Evolutionary conservation across 2,113 vertebrate species (phyloP).

Genomic region (Fulmarus glacialis): DNA sequence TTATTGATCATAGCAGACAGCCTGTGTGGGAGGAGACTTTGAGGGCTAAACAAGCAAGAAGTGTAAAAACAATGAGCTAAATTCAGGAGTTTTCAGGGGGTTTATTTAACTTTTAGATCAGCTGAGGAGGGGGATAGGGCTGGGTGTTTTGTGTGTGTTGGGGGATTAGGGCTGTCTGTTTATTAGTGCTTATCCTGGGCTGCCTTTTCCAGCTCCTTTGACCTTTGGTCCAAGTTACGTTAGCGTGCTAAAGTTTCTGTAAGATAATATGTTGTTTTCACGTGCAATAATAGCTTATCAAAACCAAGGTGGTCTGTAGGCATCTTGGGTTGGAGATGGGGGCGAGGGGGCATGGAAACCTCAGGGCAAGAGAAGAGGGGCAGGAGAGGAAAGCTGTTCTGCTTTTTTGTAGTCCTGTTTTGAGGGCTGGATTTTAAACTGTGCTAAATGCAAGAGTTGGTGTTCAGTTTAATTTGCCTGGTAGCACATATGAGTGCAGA

Average conservation of each 20-base stretch:
- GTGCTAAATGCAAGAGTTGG: background rate
- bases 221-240: background rate
- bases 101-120: background rate
- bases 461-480: background rate
- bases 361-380: background rate
- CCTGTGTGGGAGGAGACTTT: background rate
- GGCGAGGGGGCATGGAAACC: background rate
- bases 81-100: background rate
- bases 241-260: background rate
- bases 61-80: background rate
- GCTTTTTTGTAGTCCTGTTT: background rate
- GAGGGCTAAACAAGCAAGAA: background rate
- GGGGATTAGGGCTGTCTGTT: background rate
- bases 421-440: background rate
- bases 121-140: background rate
- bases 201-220: background rate
- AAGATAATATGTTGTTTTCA: background rate
- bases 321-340: background rate
- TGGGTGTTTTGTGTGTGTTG: background rate
- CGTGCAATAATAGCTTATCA: fast-evolving
- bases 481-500: background rate
- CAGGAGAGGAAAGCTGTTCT: background rate
- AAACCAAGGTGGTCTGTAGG: background rate
- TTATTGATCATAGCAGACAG: background rate
- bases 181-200: background rate